Percentiles rank a stretch among this genome's conserved stretches.
phyloP scores from a whole-genome alignment of 64 coral and sea anemone genomes.

The Astreopora myriophthalma region DNA sequence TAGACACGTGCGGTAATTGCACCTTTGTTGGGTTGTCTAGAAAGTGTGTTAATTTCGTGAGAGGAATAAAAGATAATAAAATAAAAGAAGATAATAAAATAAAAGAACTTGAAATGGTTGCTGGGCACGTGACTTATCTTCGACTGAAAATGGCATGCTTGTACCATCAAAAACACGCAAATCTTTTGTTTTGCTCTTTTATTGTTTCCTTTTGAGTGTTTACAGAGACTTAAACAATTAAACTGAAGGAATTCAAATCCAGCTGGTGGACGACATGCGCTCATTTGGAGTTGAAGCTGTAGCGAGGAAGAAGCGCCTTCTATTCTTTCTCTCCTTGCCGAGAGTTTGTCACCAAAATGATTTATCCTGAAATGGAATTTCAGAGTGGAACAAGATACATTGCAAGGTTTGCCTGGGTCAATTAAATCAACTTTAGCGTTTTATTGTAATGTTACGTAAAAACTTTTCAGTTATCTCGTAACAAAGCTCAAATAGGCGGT shows the following conservation, averaged over 20 bases:
- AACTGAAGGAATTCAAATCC: constrained; percentile 33
- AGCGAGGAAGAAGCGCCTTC: neutral
- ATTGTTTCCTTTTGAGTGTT: neutral
- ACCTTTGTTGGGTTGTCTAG: too few relatives aligned
- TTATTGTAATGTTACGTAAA: too few relatives aligned
- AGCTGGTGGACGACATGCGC: neutral
- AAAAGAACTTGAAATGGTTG: constrained; percentile 3
- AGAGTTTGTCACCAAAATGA: neutral
- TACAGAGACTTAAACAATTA: neutral
- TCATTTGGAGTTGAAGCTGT: neutral
- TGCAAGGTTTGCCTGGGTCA: neutral
- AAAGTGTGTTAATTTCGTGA: neutral
- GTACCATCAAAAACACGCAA: neutral
- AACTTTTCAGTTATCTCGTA: too few relatives aligned
- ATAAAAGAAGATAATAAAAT: too few relatives aligned
- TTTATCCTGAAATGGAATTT: constrained; percentile 16
- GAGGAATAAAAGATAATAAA: too few relatives aligned
- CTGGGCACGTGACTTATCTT: constrained; percentile 14
- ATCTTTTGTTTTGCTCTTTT: constrained; percentile 32
- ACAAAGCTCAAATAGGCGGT: too few relatives aligned
- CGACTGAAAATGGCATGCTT: constrained; percentile 7
- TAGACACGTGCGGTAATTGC: constrained; percentile 1
- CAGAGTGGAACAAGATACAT: neutral
- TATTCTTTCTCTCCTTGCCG: neutral
- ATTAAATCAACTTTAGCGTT: neutral